Base-by-base conservation (phyloP, 2,888 invertebrate species). In the Mystacides longicornis region DNA sequence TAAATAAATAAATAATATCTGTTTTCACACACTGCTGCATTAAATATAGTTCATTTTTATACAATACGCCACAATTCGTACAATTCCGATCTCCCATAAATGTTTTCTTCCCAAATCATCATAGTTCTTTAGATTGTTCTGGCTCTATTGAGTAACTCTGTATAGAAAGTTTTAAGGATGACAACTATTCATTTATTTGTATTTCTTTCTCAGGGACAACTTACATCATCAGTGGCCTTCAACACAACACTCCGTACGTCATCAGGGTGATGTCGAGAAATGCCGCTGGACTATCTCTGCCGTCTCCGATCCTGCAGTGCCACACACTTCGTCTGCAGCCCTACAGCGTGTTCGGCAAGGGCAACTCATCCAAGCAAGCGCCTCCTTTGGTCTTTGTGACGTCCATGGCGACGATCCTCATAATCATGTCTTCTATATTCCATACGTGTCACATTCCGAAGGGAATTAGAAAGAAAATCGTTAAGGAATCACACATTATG, bases 261-360 rank as follows among this genome's bases (percentile, higher is more conserved):
- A 70, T 81, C 57, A 68, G 75, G 51, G 81, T 76, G 1, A 80
- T 81, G 23, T 74, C 80, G 2, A 71, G 71, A 53, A 81, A 81
- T 64, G 67, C 70, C 19, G 81, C 80, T 9, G 81, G 81, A n/a
- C 66, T 75, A 11, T 61, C 60, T 2, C 19, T 27, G 2, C 60
- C 60, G 16, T 57, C 60, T 2, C 23, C 50, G n/a, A 48, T 55
- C 9, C 31, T 52, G 19, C 23, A 27, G 16, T 56, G 53, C 48
- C 54, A 47, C n/a, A 60, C 60, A 16, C 53, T 58, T 20, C 51
- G 47, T 19, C 47, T 54, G 3, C 54, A 60, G 43, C 53, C 60
- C 14, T 50, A 56, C 33, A 49, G 55, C 23, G 57, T 56, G 18
- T 51, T 45, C 16, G 45, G 45, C 11, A 20, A 19, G 20, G 45